These are phyloP conservation scores for Saccostrea cuccullata DNA, from an alignment of 1,140 invertebrate species.

Conservation along the genomic window DNA sequence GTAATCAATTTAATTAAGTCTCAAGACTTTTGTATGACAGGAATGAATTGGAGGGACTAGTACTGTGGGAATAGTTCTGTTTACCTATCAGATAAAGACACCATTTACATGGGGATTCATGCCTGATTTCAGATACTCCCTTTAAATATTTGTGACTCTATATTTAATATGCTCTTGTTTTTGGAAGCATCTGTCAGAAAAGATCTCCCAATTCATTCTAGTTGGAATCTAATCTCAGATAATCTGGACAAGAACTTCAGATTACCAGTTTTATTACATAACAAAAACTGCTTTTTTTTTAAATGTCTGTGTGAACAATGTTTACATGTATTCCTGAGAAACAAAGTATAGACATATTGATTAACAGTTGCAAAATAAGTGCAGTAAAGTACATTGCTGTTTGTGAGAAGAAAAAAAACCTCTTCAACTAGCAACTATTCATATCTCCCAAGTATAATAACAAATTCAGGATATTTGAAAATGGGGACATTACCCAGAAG, in stretches of 20 bases:
- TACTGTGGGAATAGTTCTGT: slow-evolving; percentile 2
- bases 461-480: too few species aligned
- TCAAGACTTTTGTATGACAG: neutral
- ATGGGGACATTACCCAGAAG: too few species aligned
- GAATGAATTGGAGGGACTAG: neutral
- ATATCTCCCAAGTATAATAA: too few species aligned
- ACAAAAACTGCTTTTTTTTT: neutral
- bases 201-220: neutral
- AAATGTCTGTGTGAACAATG: neutral
- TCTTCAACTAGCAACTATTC: too few species aligned
- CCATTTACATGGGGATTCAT: neutral
- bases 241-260: neutral
- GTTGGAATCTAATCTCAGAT: neutral
- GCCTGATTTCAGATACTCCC: neutral
- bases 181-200: slow-evolving; percentile 36
- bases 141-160: slow-evolving; percentile 16
- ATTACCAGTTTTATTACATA: neutral
- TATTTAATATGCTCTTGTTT: slow-evolving; percentile 39
- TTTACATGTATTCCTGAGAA: neutral
- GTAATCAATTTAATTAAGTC: too few species aligned
- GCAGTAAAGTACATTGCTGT: neutral
- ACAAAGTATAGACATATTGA: neutral
- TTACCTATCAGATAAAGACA: slow-evolving; percentile 19
- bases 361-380: neutral
- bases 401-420: neutral